Conservation (phyloP, 1,140 invertebrate genomes). For the Drosophila micromelanica region DNA sequence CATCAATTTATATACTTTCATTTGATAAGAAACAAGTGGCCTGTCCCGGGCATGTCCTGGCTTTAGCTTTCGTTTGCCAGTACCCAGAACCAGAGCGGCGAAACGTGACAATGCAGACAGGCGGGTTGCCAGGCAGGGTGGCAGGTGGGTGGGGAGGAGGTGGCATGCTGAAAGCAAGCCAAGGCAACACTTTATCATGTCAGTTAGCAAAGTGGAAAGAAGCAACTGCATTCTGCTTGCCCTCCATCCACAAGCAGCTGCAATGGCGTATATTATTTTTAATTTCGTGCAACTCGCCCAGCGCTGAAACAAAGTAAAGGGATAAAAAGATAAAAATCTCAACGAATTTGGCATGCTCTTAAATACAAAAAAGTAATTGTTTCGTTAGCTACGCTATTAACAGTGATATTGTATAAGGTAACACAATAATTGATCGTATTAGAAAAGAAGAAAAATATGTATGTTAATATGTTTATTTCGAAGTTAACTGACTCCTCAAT, state of each 20-base stretch:
- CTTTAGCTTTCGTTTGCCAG: constrained; percentile 26
- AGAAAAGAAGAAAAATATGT: too few species aligned
- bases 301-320: constrained; percentile 34
- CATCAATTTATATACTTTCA: constrained; percentile 75
- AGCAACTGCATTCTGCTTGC: constrained; percentile 5
- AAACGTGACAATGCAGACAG: constrained; percentile 66
- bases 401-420: too few species aligned
- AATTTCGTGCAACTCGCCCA: constrained; percentile 54
- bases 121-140: not conserved
- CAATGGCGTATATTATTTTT: constrained; percentile 55
- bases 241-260: constrained; percentile 12
- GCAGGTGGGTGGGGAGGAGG: not conserved
- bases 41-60: constrained; percentile 26
- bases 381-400: not conserved
- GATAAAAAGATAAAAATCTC: constrained; percentile 11
- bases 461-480: too few species aligned
- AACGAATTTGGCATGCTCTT: constrained; percentile 4
- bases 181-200: constrained; percentile 79
- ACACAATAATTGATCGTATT: too few species aligned
- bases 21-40: constrained; percentile 79
- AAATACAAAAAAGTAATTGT: not conserved
- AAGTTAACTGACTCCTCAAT: too few species aligned
- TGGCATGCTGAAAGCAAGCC: constrained; percentile 21
- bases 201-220: constrained; percentile 67
- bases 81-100: constrained; percentile 6